These are phyloP conservation scores for Ptychadena robeensis DNA, from an alignment of 2,797 vertebrate genomes.

Conservation along the genomic window DNA sequence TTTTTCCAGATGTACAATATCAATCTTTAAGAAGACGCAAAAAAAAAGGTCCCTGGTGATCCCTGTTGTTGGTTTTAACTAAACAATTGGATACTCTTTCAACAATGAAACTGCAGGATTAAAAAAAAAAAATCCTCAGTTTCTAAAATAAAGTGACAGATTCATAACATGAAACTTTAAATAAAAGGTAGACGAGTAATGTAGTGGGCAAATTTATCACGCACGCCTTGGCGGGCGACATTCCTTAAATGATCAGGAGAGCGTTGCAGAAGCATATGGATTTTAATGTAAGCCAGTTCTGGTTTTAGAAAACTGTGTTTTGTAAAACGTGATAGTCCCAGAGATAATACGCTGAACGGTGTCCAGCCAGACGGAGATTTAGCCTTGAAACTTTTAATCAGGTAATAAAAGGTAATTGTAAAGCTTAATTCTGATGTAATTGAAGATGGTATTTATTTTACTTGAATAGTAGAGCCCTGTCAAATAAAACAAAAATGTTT, in stretches of 20 bases:
- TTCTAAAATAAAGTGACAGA: slow-evolving; percentile 63
- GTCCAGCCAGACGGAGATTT: slow-evolving; percentile 50
- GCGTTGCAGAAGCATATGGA: slow-evolving; percentile 58
- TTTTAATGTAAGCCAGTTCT: slow-evolving; percentile 60
- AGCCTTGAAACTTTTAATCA: slow-evolving; percentile 59
- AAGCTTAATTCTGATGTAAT: slow-evolving; percentile 45
- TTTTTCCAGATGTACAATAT: slow-evolving; percentile 69
- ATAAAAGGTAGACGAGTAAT: slow-evolving; percentile 45
- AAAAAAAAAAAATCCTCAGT: slow-evolving; percentile 32
- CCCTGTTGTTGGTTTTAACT: slow-evolving; percentile 69
- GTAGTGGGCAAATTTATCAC: slow-evolving; percentile 47
- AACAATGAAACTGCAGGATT: slow-evolving; percentile 56
- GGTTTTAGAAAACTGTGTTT: slow-evolving; percentile 55
- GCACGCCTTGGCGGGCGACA: slow-evolving; percentile 8
- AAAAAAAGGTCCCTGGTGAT: slow-evolving; percentile 67
- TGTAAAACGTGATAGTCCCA: slow-evolving; percentile 58
- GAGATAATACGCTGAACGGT: slow-evolving; percentile 51
- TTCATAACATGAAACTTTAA: slow-evolving; percentile 50
- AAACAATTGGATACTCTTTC: slow-evolving; percentile 69
- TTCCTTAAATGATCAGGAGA: slow-evolving; percentile 39
- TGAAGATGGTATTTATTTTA: slow-evolving; percentile 56
- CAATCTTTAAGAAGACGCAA: slow-evolving; percentile 65
- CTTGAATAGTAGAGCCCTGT: slow-evolving; percentile 10
- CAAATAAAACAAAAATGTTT: slow-evolving; percentile 39
- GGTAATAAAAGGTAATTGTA: slow-evolving; percentile 60